Evolutionary conservation across 1,140 invertebrate species (phyloP).

Genomic region (Tetramorium alpestre): DNA sequence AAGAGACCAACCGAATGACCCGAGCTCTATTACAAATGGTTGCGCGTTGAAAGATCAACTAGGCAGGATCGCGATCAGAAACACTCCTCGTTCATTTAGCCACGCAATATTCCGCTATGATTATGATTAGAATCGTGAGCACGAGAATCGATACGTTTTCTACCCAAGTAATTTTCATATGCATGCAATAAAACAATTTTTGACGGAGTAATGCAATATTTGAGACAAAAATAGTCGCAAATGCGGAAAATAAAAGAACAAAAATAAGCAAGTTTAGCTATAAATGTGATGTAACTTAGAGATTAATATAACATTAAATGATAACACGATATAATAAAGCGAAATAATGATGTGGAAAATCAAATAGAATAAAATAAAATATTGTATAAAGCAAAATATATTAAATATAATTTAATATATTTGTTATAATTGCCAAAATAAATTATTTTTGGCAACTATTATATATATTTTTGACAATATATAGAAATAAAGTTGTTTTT

Average conservation of each 20-base stretch:
- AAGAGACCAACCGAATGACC: slow-evolving; percentile 20
- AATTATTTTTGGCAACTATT: not conserved
- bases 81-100: slow-evolving; percentile 24
- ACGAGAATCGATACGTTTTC: slow-evolving; percentile 62
- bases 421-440: not conserved
- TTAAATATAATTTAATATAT: not conserved
- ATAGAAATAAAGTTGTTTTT: not conserved
- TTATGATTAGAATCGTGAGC: slow-evolving; percentile 74
- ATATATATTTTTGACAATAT: not conserved
- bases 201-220: not conserved
- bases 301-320: not conserved
- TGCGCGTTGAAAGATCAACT: slow-evolving; percentile 61
- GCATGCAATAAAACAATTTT: not conserved
- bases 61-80: slow-evolving; percentile 29
- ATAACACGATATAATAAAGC: not conserved
- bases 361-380: slow-evolving; percentile 19
- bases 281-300: not conserved
- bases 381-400: not conserved
- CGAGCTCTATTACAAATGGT: slow-evolving; percentile 56
- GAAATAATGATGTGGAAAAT: too few relatives aligned
- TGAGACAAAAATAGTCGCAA: not conserved
- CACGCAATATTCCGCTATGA: slow-evolving; percentile 47
- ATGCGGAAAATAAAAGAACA: not conserved
- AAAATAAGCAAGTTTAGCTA: not conserved
- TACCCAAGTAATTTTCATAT: not conserved